Conservation (phyloP, 2,888 invertebrate species). For the Dermolepida albohirtum region DNA sequence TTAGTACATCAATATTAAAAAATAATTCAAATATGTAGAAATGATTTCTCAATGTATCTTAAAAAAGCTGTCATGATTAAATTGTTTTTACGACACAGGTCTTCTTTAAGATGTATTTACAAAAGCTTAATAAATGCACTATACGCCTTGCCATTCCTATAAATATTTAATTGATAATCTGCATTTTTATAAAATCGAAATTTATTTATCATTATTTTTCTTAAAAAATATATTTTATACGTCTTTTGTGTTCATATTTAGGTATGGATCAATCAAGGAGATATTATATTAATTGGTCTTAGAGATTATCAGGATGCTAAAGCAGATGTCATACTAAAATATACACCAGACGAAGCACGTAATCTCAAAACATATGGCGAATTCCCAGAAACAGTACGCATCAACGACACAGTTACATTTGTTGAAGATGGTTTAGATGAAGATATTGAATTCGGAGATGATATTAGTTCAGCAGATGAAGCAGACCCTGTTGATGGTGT, state of each 20-base stretch:
- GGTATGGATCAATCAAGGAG: slow-evolving; percentile 99
- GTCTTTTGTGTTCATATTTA: slow-evolving; percentile 57
- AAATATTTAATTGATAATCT: too few species aligned
- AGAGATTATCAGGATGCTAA: slow-evolving; percentile 98
- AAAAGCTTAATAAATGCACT: too few species aligned
- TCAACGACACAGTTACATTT: slow-evolving; percentile 96
- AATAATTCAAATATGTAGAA: too few species aligned
- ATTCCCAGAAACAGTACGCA: slow-evolving; percentile 97
- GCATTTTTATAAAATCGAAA: too few species aligned
- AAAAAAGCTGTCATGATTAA: too few species aligned
- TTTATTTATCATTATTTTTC: slow-evolving; percentile 14
- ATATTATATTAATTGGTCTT: slow-evolving; percentile 97
- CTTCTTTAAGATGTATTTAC: too few species aligned
- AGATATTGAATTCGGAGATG: slow-evolving; percentile 96
- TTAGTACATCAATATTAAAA: too few species aligned
- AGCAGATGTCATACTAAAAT: slow-evolving; percentile 99
- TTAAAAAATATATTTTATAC: neutral
- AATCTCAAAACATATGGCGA: slow-evolving; percentile 99
- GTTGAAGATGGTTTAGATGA: slow-evolving; percentile 96
- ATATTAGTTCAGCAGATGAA: slow-evolving; percentile 92
- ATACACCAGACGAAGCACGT: slow-evolving; percentile 98
- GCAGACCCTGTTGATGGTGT: slow-evolving; percentile 76
- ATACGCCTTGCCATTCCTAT: too few species aligned
- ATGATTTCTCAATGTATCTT: too few species aligned
- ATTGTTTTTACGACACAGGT: too few species aligned